Evolutionary conservation across 1,140 invertebrate genomes (phyloP).

Genomic region (Drosophila albomicans): DNA sequence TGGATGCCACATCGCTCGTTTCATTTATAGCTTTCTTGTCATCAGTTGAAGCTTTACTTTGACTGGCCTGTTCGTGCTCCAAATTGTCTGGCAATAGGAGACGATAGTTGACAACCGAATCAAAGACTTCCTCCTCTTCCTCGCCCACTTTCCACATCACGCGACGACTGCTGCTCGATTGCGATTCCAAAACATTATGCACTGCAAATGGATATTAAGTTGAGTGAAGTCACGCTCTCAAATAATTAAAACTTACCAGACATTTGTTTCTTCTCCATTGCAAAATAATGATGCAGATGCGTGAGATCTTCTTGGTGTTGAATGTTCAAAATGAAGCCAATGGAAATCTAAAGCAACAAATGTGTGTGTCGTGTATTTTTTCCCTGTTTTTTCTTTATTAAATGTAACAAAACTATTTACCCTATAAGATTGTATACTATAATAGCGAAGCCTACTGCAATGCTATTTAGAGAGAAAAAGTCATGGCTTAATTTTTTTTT

Average conservation of each 20-base stretch:
- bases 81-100: conserved; percentile 6
- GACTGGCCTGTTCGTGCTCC: conserved; percentile 4
- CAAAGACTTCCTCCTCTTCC: conserved; percentile 56
- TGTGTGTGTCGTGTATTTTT: conserved; percentile 12
- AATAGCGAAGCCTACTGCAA: conserved; percentile 29
- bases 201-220: conserved; percentile 13
- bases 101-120: conserved; percentile 65
- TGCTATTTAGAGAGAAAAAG: not conserved
- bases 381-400: not conserved
- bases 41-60: not conserved
- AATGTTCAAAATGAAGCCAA: conserved; percentile 18
- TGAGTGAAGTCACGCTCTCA: not conserved
- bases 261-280: conserved; percentile 60
- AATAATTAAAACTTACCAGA: conserved; percentile 41
- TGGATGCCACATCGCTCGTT: conserved; percentile 14
- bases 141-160: conserved; percentile 66
- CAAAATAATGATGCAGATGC: conserved; percentile 4
- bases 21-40: not conserved
- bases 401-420: conserved; percentile 15
- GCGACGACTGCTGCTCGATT: conserved; percentile 59
- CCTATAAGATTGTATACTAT: not conserved
- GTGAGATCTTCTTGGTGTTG: conserved; percentile 12
- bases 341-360: conserved; percentile 33
- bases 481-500: conserved; percentile 26
- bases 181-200: conserved; percentile 42